Percentiles rank a stretch among this genome's conserved stretches.
Conservation (phyloP, 2,797 vertebrate genomes). For the Amblyopsis hoosieri region DNA sequence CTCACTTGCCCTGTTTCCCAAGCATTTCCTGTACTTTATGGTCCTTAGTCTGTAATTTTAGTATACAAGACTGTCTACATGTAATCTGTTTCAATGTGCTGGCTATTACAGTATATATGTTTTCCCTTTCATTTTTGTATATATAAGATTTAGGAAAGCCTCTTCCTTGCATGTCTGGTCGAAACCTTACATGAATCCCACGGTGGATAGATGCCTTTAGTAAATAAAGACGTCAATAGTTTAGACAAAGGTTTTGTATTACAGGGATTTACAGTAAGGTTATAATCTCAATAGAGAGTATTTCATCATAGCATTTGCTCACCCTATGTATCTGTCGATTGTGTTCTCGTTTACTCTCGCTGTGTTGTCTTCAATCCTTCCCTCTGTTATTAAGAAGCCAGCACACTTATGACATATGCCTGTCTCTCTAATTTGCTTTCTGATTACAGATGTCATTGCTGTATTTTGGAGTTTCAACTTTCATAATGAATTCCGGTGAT, state of each 20-base stretch:
- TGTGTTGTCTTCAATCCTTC: background rate
- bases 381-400: slow-evolving; percentile 17
- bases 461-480: slow-evolving; percentile 33
- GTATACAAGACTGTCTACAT: slow-evolving; percentile 38
- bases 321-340: slow-evolving; percentile 2
- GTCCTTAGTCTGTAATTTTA: slow-evolving; percentile 62
- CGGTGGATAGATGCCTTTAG: slow-evolving; percentile 36
- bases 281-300: slow-evolving; percentile 46
- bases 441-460: slow-evolving; percentile 45
- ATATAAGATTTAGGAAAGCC: slow-evolving; percentile 49
- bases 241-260: slow-evolving; percentile 58
- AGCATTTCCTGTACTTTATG: slow-evolving; percentile 48
- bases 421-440: slow-evolving; percentile 30
- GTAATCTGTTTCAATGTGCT: slow-evolving; percentile 52
- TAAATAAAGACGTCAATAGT: slow-evolving; percentile 46
- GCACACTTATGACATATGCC: background rate
- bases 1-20: slow-evolving; percentile 24
- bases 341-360: background rate
- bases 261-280: slow-evolving; percentile 28
- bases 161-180: slow-evolving; percentile 31
- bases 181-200: slow-evolving; percentile 35
- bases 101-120: slow-evolving; percentile 30
- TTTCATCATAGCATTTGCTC: slow-evolving; percentile 26
- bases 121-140: slow-evolving; percentile 60
- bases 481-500: slow-evolving; percentile 32